Evolutionary conservation across 2,113 vertebrate genomes (phyloP), one percentile per base, ranked within the genome.

Genomic region (Pterocles orientalis): DNA sequence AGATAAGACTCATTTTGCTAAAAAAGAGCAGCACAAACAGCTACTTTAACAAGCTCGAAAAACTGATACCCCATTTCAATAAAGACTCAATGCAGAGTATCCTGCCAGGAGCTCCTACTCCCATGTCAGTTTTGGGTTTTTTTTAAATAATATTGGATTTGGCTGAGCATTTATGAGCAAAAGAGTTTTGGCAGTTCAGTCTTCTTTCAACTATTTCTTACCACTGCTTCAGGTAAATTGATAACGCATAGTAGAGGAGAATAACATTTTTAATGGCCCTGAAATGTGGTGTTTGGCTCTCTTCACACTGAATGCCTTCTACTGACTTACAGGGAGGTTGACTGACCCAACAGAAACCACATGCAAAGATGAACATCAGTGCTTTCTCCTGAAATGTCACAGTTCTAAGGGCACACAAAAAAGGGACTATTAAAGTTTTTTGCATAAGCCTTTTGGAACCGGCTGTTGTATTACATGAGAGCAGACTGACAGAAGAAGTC

Each of bases 1-100:
- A 71, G 81, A 79, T 89, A 79, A 71, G 71, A 58, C 39, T 57
- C 14, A 80, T 86, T 90, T 90, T 78, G 21, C 33, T 91, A 62
- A 91, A 75, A 86, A 66, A 91, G 88, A 2, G 15, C 36, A 31
- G 29, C 14, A 13, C 11, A 45, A 94, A 68, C 24, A 57, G 17
- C 66, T 83, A 39, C 48, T 73, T 73, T 51, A 60, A 76, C 18
- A 72, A 83, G 33, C 31, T 50, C 7, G 34, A 82, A 82, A 73
- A 43, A 11, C 10, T 36, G 33, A 73, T 48, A 36, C 62, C n/a
- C 73, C 14, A 24, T 69, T 94, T 92, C 72, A 88, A 48, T n/a
- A 80, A 34, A 71, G 33, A 65, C 24, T 65, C n/a, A 83, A 5
- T 58, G 36, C 60, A 84, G 41, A 14, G 13, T 12, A 45, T 86